These are phyloP conservation scores for Gisinianus flammeolus DNA, from an alignment of 2,888 invertebrate species.

Conservation along the genomic window DNA sequence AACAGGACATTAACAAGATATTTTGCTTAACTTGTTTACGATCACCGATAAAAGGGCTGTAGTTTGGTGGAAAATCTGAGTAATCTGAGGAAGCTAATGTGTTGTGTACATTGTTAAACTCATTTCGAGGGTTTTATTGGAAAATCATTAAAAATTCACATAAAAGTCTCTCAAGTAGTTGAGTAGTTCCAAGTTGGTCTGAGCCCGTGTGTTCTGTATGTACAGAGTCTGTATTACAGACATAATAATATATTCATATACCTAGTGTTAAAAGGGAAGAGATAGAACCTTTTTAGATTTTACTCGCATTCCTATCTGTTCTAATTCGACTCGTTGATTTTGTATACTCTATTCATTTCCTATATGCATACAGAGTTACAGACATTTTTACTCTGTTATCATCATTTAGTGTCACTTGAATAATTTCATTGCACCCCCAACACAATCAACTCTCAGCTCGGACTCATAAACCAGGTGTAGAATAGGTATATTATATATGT, in stretches of 20 bases:
- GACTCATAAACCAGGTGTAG: slow-evolving; percentile 1
- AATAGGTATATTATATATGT: no score
- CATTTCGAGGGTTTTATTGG: slow-evolving; percentile 31
- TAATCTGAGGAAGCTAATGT: slow-evolving; percentile 6
- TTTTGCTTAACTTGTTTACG: slow-evolving; percentile 42
- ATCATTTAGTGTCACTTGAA: slow-evolving; percentile 10
- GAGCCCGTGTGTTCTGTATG: not conserved
- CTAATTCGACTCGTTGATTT: slow-evolving; percentile 24
- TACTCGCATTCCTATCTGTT: not conserved
- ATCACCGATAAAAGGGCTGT: slow-evolving; percentile 29
- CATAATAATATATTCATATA: not conserved
- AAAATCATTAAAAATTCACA: slow-evolving; percentile 34
- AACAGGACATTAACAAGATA: slow-evolving; percentile 40
- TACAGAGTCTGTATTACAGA: not conserved
- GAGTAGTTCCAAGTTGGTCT: not conserved
- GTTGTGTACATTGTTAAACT: not conserved
- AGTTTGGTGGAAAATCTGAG: slow-evolving; percentile 5
- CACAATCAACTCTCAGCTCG: slow-evolving; percentile 1
- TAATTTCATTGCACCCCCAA: slow-evolving; percentile 8
- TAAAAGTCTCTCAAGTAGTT: slow-evolving; percentile 3
- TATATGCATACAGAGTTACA: not conserved
- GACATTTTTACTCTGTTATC: not conserved
- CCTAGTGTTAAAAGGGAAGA: not conserved
- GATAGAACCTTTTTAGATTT: not conserved
- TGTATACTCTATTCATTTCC: slow-evolving; percentile 5